Percentiles rank a stretch among this genome's conserved stretches.
phyloP scores from a whole-genome alignment of 1,140 invertebrate genomes.

The Hyphantria cunea region DNA sequence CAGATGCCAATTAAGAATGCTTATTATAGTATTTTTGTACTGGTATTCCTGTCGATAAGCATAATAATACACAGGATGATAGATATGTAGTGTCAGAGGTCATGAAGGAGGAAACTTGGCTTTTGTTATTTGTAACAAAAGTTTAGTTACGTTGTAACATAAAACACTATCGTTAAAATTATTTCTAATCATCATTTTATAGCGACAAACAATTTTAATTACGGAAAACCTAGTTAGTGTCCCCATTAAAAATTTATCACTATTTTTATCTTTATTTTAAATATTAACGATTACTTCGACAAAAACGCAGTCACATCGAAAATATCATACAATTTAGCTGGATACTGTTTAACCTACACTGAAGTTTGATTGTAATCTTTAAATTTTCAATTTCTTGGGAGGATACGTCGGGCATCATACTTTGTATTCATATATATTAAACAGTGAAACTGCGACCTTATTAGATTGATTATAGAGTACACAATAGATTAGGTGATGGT shows the following conservation, averaged over 20 bases:
- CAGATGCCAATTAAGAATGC: conserved; percentile 18
- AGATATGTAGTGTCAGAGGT: conserved; percentile 70
- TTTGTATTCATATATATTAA: neutral
- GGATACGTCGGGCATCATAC: neutral
- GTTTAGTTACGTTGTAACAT: conserved; percentile 36
- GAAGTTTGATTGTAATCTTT: conserved; percentile 32
- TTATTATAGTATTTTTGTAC: conserved; percentile 28
- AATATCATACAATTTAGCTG: conserved; percentile 16
- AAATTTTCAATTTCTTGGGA: conserved; percentile 21
- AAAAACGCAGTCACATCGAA: neutral
- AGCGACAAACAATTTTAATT: conserved; percentile 67
- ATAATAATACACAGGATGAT: conserved; percentile 57
- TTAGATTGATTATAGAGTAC: conserved; percentile 11
- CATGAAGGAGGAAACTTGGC: conserved; percentile 63
- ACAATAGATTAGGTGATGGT: conserved; percentile 9
- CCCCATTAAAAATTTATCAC: conserved; percentile 55
- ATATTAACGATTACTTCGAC: conserved; percentile 24
- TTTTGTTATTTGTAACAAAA: conserved; percentile 27
- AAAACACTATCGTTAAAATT: conserved; percentile 58
- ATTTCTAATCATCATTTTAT: conserved; percentile 65
- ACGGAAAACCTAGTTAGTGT: conserved; percentile 66
- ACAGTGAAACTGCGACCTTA: conserved; percentile 5
- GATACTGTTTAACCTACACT: conserved; percentile 18
- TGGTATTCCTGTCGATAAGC: conserved; percentile 37
- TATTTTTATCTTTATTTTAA: conserved; percentile 13